These are phyloP conservation scores for Agrochola circellaris DNA, from an alignment of 2,888 invertebrate genomes.

Conservation along the genomic window DNA sequence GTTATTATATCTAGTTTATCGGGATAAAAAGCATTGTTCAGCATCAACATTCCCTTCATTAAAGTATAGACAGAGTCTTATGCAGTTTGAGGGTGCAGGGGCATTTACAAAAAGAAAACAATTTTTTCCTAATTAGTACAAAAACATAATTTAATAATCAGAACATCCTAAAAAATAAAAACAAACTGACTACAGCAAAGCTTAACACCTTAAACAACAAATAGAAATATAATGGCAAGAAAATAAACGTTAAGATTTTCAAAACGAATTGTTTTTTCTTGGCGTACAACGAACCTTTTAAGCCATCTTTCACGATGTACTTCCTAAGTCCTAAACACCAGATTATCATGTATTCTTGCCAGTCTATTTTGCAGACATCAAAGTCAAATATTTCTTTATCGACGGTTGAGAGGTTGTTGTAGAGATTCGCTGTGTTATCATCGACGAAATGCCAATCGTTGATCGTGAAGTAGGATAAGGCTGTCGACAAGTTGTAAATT, in stretches of 20 bases:
- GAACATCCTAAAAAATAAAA: slow-evolving; percentile 23
- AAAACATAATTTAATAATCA: slow-evolving; percentile 4
- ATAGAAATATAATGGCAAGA: slow-evolving; percentile 29
- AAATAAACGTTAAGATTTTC: slow-evolving; percentile 25
- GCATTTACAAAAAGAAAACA: neutral
- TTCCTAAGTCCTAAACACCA: slow-evolving; percentile 70
- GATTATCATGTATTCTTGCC: slow-evolving; percentile 53
- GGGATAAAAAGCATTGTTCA: too few species aligned
- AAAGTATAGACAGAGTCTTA: too few species aligned
- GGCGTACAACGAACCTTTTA: slow-evolving; percentile 53
- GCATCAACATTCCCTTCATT: too few species aligned
- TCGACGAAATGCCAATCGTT: slow-evolving; percentile 69
- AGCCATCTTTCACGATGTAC: slow-evolving; percentile 68
- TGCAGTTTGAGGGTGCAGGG: too few species aligned
- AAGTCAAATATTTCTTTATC: slow-evolving; percentile 72
- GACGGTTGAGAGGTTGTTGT: slow-evolving; percentile 49
- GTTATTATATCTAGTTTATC: too few species aligned
- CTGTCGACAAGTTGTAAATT: slow-evolving; percentile 62
- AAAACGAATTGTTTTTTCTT: slow-evolving; percentile 59
- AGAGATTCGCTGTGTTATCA: slow-evolving; percentile 58
- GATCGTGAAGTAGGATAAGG: slow-evolving; percentile 59
- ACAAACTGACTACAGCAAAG: slow-evolving; percentile 13
- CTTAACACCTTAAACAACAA: slow-evolving; percentile 36
- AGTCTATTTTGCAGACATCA: slow-evolving; percentile 62
- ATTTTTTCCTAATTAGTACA: neutral